Evolutionary conservation across 2,797 vertebrate genomes (phyloP), one percentile per base, ranked within the genome.

Genomic region (Sebastes oblongus): DNA sequence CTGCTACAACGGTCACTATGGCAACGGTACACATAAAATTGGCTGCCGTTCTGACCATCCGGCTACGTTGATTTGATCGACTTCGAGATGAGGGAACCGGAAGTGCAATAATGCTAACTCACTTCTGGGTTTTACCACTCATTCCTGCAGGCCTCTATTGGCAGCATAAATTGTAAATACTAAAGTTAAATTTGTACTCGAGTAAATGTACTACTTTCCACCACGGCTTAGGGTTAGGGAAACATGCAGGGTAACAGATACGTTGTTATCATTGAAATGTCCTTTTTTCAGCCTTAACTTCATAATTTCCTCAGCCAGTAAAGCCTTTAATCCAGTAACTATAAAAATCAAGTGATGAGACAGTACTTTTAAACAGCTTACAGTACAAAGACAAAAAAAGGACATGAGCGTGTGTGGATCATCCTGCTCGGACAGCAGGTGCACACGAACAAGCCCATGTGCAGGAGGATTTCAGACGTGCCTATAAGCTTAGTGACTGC

Each of bases 401-500:
- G n/a, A 24, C 27, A 9, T 6, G 3, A 27, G n/a, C 10, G 13
- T 0, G 13, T 0, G 58, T 6, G 30, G 64, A 74, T 68, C 12
- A 6, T 67, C 50, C 13, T 3, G 30, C 46, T 60, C 2, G 1
- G 32, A 71, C 60, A 61, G 72, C 55, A 56, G 76, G 42, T 54
- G 54, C 58, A 72, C 64, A 24, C 66, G 64, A 85, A 58, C 66
- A 36, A 27, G n/a, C 24, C 25, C 32, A 5, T 18, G 66, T 62
- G 52, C 10, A 12, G 74, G 16, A 76, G 62, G 72, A 60, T 78
- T 78, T 77, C 55, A 84, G 39, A 77, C 13, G 3, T 60, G 39
- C 32, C 42, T 30, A 46, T 18, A 29, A 72, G 81, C 81, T 82
- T n/a, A 39, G 39, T 27, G 55, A 81, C 62, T 76, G 66, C 4